Conservation (phyloP, 2,888 invertebrate genomes). For the Leptopterna dolabrata region DNA sequence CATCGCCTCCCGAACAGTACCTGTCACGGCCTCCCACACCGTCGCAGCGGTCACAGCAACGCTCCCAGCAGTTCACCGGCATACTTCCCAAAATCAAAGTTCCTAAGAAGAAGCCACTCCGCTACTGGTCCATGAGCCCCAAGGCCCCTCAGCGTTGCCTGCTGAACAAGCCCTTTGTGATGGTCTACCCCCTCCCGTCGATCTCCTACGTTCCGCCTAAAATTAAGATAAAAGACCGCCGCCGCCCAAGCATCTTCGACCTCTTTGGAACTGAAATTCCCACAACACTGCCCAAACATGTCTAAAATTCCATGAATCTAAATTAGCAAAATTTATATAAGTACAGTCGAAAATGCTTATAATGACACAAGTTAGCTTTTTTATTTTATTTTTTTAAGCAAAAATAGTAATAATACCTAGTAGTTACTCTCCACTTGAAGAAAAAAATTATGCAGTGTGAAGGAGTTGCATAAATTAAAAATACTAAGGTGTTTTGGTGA, state of each 20-base stretch:
- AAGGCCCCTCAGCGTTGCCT: conserved; percentile 30
- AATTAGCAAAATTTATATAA: background rate
- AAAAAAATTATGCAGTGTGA: too few species aligned
- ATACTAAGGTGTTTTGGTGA: too few species aligned
- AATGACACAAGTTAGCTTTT: too few species aligned
- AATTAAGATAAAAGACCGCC: background rate
- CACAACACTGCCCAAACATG: conserved; percentile 27
- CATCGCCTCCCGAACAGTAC: background rate
- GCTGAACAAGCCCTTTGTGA: conserved; percentile 32
- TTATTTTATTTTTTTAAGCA: too few species aligned
- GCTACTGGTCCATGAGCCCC: conserved; percentile 44
- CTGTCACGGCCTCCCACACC: background rate
- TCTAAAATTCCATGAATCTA: background rate
- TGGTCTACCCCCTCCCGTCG: conserved; percentile 20
- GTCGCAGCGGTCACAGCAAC: background rate
- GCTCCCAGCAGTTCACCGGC: background rate
- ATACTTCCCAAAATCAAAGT: conserved; percentile 46
- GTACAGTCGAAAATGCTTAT: background rate
- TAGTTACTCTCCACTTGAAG: too few species aligned
- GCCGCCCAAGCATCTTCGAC: background rate
- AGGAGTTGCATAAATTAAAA: too few species aligned
- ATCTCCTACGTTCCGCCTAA: conserved; percentile 33
- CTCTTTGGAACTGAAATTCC: background rate
- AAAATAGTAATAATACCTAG: too few species aligned
- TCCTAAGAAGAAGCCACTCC: conserved; percentile 14